Percentiles rank a stretch among this genome's conserved stretches.
phyloP scores from a whole-genome alignment of 2,113 vertebrate genomes.

The Lepisosteus oculatus region DNA sequence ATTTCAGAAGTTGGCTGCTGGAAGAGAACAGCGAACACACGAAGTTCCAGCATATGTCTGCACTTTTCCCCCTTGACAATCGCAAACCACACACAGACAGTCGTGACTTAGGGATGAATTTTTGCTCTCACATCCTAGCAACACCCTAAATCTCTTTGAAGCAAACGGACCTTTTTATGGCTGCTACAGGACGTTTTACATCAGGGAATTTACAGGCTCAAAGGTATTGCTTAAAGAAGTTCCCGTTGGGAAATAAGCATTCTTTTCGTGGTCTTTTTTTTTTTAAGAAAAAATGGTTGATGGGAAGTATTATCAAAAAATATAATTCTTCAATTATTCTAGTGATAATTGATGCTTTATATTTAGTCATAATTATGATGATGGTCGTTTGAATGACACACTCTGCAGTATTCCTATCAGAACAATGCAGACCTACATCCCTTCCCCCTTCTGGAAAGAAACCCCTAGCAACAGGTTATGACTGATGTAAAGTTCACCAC shows the following conservation, averaged over 20 bases:
- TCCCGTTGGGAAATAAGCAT: no score
- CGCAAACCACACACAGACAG: slow-evolving; percentile 34
- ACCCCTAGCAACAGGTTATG: slow-evolving; percentile 47
- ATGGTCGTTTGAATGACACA: no score
- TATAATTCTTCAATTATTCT: no score
- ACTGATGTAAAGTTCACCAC: slow-evolving; percentile 9
- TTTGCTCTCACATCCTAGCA: slow-evolving; percentile 67
- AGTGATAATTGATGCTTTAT: no score
- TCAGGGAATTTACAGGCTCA: slow-evolving; percentile 29
- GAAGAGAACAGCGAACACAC: slow-evolving; percentile 76
- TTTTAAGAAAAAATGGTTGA: no score
- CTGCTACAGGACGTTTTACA: slow-evolving; percentile 44
- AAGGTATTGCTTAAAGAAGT: neutral
- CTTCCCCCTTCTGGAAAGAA: neutral
- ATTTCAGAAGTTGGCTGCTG: slow-evolving; percentile 80
- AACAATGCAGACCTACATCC: no score
- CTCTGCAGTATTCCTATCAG: no score
- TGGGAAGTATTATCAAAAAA: no score
- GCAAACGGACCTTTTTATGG: slow-evolving; percentile 52
- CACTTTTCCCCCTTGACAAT: slow-evolving; percentile 47
- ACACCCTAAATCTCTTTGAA: slow-evolving; percentile 64
- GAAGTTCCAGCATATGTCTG: slow-evolving; percentile 68
- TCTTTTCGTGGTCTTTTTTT: no score
- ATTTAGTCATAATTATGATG: no score
- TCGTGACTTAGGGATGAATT: slow-evolving; percentile 44